These are phyloP conservation scores for Chloropsis hardwickii DNA, from an alignment of 2,113 vertebrate genomes.

Conservation along the genomic window DNA sequence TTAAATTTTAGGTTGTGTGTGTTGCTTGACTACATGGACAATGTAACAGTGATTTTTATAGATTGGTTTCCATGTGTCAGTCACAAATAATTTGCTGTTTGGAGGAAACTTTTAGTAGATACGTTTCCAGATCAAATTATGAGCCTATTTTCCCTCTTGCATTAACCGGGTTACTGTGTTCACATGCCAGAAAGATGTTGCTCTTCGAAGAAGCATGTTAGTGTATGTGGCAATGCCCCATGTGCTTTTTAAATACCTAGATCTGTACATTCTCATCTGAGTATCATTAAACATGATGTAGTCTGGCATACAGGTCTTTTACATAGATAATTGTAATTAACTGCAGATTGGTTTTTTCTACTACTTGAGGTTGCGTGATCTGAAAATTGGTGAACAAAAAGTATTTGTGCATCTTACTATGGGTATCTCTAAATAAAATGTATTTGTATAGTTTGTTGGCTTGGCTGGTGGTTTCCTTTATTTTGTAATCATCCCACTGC, in stretches of 20 bases:
- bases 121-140: neutral
- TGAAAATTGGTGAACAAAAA: slow-evolving; percentile 34
- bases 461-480: neutral
- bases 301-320: slow-evolving; percentile 21
- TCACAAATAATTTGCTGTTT: neutral
- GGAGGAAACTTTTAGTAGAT: neutral
- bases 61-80: neutral
- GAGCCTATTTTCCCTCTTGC: slow-evolving; percentile 2
- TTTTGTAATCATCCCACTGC: neutral
- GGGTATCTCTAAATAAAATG: slow-evolving; percentile 60
- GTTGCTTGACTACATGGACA: neutral
- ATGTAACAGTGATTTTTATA: neutral
- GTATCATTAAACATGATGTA: neutral
- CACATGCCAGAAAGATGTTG: slow-evolving; percentile 11
- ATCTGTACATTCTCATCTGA: neutral
- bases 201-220: slow-evolving; percentile 34
- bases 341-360: slow-evolving; percentile 8
- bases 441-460: slow-evolving; percentile 52
- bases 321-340: slow-evolving; percentile 23
- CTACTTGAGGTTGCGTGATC: slow-evolving; percentile 30
- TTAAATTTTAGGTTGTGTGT: neutral
- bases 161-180: slow-evolving; percentile 36
- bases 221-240: slow-evolving; percentile 11
- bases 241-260: slow-evolving; percentile 30
- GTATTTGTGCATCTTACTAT: slow-evolving; percentile 56